Evolutionary conservation across 2,888 invertebrate species (phyloP).

Genomic region (Stenoptilia bipunctidactyla): DNA sequence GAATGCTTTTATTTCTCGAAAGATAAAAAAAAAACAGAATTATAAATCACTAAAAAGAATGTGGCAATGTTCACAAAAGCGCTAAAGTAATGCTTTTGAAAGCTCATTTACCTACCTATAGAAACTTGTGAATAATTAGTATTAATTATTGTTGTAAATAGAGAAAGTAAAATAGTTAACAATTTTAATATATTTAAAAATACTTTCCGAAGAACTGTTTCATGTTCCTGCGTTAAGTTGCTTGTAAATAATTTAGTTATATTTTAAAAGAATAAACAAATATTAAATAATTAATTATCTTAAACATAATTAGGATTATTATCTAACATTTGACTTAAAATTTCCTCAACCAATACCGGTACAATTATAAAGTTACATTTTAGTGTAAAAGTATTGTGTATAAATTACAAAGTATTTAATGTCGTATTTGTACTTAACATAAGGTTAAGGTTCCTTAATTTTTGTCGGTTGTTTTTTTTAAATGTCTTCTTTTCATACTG

Average conservation of each 20-base stretch:
- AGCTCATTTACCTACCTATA: slow-evolving; percentile 29
- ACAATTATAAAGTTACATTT: slow-evolving; percentile 23
- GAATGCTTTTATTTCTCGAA: slow-evolving; percentile 26
- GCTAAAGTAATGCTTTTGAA: slow-evolving; percentile 48
- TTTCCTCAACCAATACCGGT: slow-evolving; percentile 43
- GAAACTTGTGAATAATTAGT: slow-evolving; percentile 48
- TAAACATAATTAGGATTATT: slow-evolving; percentile 20
- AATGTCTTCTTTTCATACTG: slow-evolving; percentile 11
- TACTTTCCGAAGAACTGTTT: slow-evolving; percentile 62
- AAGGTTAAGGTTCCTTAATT: slow-evolving; percentile 20
- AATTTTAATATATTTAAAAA: slow-evolving; percentile 64
- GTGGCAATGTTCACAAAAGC: slow-evolving; percentile 53
- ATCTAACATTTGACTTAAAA: slow-evolving; percentile 21
- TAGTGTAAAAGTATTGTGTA: slow-evolving; percentile 48
- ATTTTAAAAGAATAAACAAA: not conserved
- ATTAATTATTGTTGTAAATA: not conserved
- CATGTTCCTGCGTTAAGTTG: slow-evolving; percentile 59
- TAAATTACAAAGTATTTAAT: slow-evolving; percentile 46
- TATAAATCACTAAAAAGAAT: too few relatives aligned
- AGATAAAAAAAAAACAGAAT: too few relatives aligned
- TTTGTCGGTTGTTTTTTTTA: slow-evolving; percentile 11
- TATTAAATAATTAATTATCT: slow-evolving; percentile 11
- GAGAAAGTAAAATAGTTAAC: slow-evolving; percentile 22
- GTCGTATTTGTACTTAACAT: slow-evolving; percentile 63
- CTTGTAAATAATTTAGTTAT: slow-evolving; percentile 38